phyloP scores from a whole-genome alignment of 2,113 vertebrate species.

The Sylvietta virens region DNA sequence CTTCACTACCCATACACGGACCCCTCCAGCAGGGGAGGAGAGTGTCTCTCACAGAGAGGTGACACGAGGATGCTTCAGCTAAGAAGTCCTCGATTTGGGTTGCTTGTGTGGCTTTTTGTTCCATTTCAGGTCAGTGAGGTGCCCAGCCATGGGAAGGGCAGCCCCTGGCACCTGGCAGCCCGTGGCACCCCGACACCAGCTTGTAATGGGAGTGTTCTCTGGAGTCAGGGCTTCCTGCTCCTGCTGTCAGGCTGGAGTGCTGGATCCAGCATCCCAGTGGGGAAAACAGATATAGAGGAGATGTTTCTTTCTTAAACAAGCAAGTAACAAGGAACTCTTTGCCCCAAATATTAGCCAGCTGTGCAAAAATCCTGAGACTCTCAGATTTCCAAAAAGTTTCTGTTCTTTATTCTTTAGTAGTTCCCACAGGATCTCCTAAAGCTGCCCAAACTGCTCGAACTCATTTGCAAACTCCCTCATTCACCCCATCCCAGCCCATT shows the following conservation, averaged over 20 bases:
- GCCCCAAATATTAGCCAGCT: background rate
- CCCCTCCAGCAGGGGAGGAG: rapidly evolving
- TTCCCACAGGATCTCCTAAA: background rate
- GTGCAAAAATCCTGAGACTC: background rate
- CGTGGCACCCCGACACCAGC: background rate
- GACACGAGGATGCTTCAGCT: background rate
- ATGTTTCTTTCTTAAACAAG: background rate
- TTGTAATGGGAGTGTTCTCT: background rate
- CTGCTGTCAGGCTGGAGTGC: background rate
- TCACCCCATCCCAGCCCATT: background rate
- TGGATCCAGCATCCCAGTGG: background rate
- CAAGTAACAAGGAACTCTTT: background rate
- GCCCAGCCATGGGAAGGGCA: rapidly evolving
- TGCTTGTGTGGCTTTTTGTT: background rate
- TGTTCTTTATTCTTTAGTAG: background rate
- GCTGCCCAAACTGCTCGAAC: background rate
- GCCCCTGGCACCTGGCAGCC: background rate
- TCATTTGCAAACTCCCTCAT: background rate
- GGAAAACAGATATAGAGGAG: background rate
- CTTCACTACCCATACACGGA: rapidly evolving
- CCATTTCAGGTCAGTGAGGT: background rate
- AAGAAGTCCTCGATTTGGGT: rapidly evolving
- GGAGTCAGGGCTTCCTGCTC: background rate
- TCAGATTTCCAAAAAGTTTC: background rate
- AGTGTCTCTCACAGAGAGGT: background rate